These are phyloP conservation scores for Phyllostomus hastatus DNA, from an alignment of 2,113 vertebrate genomes.

Conservation along the genomic window DNA sequence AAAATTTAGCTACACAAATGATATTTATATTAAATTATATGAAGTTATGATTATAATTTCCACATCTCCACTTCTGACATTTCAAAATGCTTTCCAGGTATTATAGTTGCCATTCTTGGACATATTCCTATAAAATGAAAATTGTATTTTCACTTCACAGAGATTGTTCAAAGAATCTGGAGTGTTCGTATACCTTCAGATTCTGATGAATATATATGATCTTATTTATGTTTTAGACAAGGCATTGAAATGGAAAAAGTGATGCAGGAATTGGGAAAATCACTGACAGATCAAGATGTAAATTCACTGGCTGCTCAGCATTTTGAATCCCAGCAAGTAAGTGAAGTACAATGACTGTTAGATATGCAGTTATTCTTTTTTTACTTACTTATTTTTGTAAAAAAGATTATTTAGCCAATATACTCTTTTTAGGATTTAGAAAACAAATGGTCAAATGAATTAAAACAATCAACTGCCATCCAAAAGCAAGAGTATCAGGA, in stretches of 20 bases:
- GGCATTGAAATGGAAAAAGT: constrained; percentile 95
- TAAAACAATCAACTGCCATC: constrained; percentile 94
- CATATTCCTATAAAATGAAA: not conserved
- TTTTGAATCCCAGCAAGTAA: constrained; percentile 97
- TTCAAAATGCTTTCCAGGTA: not conserved
- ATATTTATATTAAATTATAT: not conserved
- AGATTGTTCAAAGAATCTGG: not conserved
- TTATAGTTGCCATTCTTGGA: not conserved
- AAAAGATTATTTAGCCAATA: not conserved
- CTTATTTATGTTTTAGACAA: constrained; percentile 84
- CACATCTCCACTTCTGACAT: not conserved
- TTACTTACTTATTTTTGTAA: not conserved
- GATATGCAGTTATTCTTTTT: not conserved
- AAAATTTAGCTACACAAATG: not conserved
- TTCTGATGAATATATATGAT: not conserved
- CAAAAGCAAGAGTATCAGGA: constrained; percentile 99
- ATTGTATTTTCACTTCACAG: not conserved
- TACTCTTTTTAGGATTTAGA: constrained; percentile 88
- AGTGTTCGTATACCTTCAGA: not conserved
- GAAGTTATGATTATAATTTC: not conserved
- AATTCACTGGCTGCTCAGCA: constrained; percentile 95
- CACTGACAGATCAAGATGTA: constrained; percentile 94
- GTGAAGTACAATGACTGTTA: not conserved
- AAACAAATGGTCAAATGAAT: constrained; percentile 95
- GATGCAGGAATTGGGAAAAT: constrained; percentile 97